Base-by-base conservation (phyloP, 2,888 invertebrate species). In the Apodemia hepburni region DNA sequence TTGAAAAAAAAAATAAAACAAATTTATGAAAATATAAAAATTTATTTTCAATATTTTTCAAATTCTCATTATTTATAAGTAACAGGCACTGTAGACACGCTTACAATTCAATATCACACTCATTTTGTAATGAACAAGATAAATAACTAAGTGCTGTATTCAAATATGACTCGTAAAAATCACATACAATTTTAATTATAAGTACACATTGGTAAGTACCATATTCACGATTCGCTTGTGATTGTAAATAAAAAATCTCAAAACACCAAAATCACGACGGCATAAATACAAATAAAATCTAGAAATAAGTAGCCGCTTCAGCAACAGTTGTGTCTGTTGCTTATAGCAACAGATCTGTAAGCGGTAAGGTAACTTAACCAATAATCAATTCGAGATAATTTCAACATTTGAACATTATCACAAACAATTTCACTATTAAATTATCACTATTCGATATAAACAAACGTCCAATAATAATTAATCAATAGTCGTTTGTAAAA, bases 41-140 rank as follows among this genome's bases (percentile, higher is more conserved):
- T 81, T 77, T 79, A 82, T 78, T 85, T 76, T 73, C 74, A 75
- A 73, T 72, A 78, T 76, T 77, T 79, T 81, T 79, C 78, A 81
- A 85, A 66, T 69, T 68, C 67, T 64, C 67, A 66, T 66, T 77
- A 74, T 73, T 73, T 70, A 69, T 71, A 72, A 71, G 71, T 75
- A 77, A 73, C 76, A 78, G 76, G 79, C 81, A 80, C 77, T 77
- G 74, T 73, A 76, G 63, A 75, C 73, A 78, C 51, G 51, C 45
- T 75, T 74, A 73, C 74, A 75, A 75, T 75, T 71, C 72, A 80
- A 67, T 71, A 77, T 82, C 79, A 82, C 81, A 80, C 79, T 62
- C 60, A 67, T 77, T 65, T 74, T 71, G 78, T 71, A 73, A 75
- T 74, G 67, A 74, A 71, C 68, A 73, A 70, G 69, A 45, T n/a